Conservation (phyloP, 2,113 vertebrate species). For the Alexandromys fortis region DNA sequence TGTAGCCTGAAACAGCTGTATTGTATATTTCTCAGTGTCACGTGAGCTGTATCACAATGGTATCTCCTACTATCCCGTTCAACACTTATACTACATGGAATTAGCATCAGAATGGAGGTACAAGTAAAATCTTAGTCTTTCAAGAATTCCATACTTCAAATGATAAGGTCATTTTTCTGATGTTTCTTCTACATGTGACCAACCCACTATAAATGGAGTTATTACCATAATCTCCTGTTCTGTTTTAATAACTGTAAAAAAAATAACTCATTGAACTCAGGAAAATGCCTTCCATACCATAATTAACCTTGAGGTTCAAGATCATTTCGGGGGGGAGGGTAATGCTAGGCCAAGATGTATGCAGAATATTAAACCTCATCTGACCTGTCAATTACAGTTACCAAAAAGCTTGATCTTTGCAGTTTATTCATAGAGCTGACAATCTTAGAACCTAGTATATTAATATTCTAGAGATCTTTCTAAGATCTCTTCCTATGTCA, state of each 20-base stretch:
- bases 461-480: no score
- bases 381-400: neutral
- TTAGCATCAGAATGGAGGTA: neutral
- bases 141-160: neutral
- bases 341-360: no score
- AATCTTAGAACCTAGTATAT: neutral
- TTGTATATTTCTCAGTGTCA: neutral
- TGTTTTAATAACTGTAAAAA: neutral
- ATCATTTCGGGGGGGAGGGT: neutral
- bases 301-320: neutral
- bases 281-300: neutral
- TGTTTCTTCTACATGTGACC: neutral
- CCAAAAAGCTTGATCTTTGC: neutral
- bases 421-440: neutral
- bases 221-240: neutral
- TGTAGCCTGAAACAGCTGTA: neutral
- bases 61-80: neutral
- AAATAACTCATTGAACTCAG: neutral
- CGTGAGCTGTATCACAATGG: neutral
- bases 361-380: neutral
- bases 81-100: neutral
- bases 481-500: neutral
- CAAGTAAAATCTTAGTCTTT: neutral
- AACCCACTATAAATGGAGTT: neutral
- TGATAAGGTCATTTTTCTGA: neutral